phyloP scores from a whole-genome alignment of 2,113 vertebrate species.

The Cephalopterus ornatus region DNA sequence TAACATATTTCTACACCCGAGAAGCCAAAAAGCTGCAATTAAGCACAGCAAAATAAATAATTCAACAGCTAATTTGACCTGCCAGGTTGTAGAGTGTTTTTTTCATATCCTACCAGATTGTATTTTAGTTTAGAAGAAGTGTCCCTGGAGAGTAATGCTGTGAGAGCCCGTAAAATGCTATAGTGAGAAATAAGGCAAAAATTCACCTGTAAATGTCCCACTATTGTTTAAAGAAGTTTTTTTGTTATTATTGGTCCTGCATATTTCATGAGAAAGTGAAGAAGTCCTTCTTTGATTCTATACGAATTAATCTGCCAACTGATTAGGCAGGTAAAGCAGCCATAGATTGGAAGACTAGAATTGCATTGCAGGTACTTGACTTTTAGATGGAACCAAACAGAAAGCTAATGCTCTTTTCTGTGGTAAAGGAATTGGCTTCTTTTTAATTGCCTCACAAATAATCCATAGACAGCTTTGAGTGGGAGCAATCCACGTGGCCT shows the following conservation, averaged over 20 bases:
- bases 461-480: conserved; percentile 32
- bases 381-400: conserved; percentile 13
- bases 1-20: conserved; percentile 34
- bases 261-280: conserved; percentile 28
- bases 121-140: conserved; percentile 40
- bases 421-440: conserved; percentile 10
- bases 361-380: background rate
- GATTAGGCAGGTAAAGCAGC: conserved; percentile 38
- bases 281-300: background rate
- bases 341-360: conserved; percentile 2
- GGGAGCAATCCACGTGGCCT: background rate
- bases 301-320: conserved; percentile 29
- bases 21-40: conserved; percentile 56
- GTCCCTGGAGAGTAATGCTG: conserved; percentile 1
- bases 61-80: conserved; percentile 60
- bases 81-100: conserved; percentile 19
- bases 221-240: background rate
- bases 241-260: background rate
- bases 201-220: background rate
- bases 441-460: conserved; percentile 59
- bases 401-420: conserved; percentile 5
- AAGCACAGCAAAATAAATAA: conserved; percentile 65
- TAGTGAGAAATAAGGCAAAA: background rate
- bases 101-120: conserved; percentile 37
- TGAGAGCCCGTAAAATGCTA: background rate